Evolutionary conservation across 2,797 vertebrate genomes (phyloP).

Genomic region (Lemur catta): DNA sequence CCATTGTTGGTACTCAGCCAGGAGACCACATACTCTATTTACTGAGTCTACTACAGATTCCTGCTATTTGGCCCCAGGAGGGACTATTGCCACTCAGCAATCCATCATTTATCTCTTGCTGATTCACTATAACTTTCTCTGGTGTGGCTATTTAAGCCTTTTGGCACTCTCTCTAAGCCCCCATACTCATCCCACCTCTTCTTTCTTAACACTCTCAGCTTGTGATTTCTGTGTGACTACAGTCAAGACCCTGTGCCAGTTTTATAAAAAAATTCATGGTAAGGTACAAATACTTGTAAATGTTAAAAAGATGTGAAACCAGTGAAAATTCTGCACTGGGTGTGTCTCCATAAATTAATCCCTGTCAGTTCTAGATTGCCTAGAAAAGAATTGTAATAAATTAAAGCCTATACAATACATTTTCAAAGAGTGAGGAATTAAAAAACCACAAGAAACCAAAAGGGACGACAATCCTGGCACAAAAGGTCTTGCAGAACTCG

Average conservation of each 20-base stretch:
- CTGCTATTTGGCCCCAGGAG: neutral
- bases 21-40: neutral
- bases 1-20: neutral
- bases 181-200: neutral
- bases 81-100: neutral
- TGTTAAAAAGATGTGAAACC: constrained; percentile 46
- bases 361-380: constrained; percentile 10
- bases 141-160: neutral
- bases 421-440: constrained; percentile 60
- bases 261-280: constrained; percentile 58
- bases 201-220: neutral
- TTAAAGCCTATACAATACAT: constrained; percentile 36
- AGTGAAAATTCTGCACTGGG: constrained; percentile 55
- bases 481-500: neutral
- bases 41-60: neutral
- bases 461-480: constrained; percentile 60
- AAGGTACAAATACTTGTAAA: constrained; percentile 61
- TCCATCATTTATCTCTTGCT: neutral
- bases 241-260: constrained; percentile 42
- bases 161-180: neutral
- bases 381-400: constrained; percentile 73
- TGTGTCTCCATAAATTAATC: constrained; percentile 48
- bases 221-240: constrained; percentile 54
- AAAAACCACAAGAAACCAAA: constrained; percentile 56
- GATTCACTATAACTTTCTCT: neutral